Evolutionary conservation across 2,113 vertebrate species (phyloP).

Genomic region (Callospermophilus lateralis): DNA sequence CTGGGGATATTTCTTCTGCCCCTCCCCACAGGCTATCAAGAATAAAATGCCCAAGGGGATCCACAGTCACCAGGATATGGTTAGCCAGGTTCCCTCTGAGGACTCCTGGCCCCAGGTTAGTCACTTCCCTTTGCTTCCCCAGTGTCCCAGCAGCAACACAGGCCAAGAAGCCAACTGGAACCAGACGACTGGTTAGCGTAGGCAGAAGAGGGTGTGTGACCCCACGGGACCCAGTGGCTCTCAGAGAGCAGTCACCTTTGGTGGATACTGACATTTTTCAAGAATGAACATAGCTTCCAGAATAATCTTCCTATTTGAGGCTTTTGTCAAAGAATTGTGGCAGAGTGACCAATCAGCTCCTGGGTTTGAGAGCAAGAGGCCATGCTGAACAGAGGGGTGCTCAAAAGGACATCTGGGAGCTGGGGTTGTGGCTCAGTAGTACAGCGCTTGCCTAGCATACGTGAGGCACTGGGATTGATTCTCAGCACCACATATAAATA

Average conservation of each 20-base stretch:
- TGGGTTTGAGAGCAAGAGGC: not conserved
- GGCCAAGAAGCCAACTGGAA: not conserved
- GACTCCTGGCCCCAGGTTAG: not conserved
- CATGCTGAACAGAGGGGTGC: not conserved
- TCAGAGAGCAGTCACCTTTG: not conserved
- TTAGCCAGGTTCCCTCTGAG: not conserved
- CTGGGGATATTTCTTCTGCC: not conserved
- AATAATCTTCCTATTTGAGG: not conserved
- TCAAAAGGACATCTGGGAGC: not conserved
- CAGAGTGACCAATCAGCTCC: not conserved
- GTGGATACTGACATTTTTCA: not conserved
- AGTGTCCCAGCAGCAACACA: not conserved
- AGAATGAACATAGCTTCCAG: constrained; percentile 4
- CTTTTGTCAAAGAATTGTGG: constrained; percentile 9
- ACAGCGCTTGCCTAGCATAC: no score
- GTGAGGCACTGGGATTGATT: no score
- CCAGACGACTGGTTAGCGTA: not conserved
- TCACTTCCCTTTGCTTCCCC: not conserved
- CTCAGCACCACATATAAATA: no score
- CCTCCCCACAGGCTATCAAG: not conserved
- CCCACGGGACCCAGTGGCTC: not conserved
- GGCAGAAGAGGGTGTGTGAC: not conserved
- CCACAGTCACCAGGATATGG: not conserved
- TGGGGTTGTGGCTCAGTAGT: not conserved
- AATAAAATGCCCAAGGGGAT: not conserved